Conservation (phyloP, 2,113 vertebrate genomes). For the Rhineura floridana region DNA sequence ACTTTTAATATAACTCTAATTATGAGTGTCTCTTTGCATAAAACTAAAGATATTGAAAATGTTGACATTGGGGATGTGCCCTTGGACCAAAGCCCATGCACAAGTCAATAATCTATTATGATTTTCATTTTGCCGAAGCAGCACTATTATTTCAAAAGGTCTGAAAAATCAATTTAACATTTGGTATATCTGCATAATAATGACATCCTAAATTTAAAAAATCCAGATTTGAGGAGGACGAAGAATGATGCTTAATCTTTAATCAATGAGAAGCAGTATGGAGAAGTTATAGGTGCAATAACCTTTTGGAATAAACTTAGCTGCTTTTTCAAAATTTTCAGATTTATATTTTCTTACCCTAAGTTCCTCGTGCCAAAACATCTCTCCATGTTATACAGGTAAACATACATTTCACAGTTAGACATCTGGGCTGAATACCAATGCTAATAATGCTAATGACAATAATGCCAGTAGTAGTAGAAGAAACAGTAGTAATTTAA, state of each 20-base stretch:
- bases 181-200: slow-evolving; percentile 84
- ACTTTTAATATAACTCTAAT: slow-evolving; percentile 81
- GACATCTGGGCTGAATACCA: not conserved
- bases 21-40: slow-evolving; percentile 78
- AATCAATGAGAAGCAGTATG: slow-evolving; percentile 76
- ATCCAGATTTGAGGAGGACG: slow-evolving; percentile 75
- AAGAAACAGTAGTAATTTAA: not conserved
- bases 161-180: slow-evolving; percentile 82
- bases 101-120: slow-evolving; percentile 90
- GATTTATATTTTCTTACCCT: slow-evolving; percentile 50
- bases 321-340: slow-evolving; percentile 52
- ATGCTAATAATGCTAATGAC: no score
- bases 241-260: slow-evolving; percentile 79
- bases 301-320: slow-evolving; percentile 70
- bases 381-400: not conserved
- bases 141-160: slow-evolving; percentile 82
- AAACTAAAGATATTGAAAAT: slow-evolving; percentile 83
- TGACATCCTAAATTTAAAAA: slow-evolving; percentile 87
- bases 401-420: not conserved
- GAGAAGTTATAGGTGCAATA: slow-evolving; percentile 75
- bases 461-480: no score
- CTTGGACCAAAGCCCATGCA: slow-evolving; percentile 77
- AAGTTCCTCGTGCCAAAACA: not conserved
- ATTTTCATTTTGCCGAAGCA: slow-evolving; percentile 86
- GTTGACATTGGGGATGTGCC: slow-evolving; percentile 82